Evolutionary conservation across 2,113 vertebrate genomes (phyloP).

Genomic region (Syrmaticus mikado): DNA sequence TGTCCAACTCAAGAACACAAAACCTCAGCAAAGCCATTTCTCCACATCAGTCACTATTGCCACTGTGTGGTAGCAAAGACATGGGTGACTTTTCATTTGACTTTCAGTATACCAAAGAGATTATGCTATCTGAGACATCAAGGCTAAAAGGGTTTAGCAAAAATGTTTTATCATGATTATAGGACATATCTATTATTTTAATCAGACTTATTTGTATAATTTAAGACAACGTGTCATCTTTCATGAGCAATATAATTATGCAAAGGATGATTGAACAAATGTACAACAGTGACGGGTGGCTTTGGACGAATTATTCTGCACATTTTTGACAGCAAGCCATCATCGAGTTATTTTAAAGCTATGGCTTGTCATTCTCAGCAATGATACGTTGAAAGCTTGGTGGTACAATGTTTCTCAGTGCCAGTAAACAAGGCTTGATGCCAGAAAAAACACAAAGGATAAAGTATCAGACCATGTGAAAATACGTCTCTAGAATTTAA

Average conservation of each 20-base stretch:
- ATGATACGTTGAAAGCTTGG: not conserved
- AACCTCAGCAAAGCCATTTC: not conserved
- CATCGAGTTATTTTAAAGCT: not conserved
- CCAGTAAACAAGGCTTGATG: slow-evolving; percentile 10
- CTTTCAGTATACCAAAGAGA: not conserved
- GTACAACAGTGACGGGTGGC: not conserved
- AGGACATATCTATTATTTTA: not conserved
- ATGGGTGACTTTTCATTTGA: not conserved
- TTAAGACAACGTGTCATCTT: not conserved
- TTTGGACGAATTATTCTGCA: not conserved
- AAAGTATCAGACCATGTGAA: not conserved
- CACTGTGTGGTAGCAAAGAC: not conserved
- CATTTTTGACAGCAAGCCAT: not conserved
- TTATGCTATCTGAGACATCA: not conserved
- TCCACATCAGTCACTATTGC: not conserved
- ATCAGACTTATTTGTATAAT: not conserved
- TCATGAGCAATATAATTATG: not conserved
- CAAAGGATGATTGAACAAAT: not conserved
- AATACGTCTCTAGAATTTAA: not conserved
- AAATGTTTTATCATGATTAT: not conserved
- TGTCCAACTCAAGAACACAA: not conserved
- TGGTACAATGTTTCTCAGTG: slow-evolving; percentile 8
- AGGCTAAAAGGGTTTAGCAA: not conserved
- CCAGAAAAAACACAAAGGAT: not conserved
- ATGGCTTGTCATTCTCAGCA: not conserved